Evolutionary conservation across 2,888 invertebrate species (phyloP).

Genomic region (Camponotus fellah): DNA sequence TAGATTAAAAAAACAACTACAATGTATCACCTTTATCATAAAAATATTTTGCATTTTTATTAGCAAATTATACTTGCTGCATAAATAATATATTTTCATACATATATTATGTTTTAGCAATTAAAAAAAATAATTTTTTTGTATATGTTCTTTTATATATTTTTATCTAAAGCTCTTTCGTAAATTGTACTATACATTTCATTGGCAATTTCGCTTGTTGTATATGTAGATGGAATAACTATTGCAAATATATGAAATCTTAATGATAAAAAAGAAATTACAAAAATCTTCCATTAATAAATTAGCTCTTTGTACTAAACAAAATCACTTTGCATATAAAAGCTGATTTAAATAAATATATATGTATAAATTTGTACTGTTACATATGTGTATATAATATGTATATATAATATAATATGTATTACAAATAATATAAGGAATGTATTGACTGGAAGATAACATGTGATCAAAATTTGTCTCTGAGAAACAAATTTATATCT

Average conservation of each 20-base stretch:
- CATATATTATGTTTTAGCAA: conserved; percentile 3
- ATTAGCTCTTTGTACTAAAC: conserved; percentile 36
- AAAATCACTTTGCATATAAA: conserved; percentile 37
- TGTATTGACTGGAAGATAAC: conserved; percentile 25
- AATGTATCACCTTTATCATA: background rate
- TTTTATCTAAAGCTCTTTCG: conserved; percentile 34
- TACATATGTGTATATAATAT: background rate
- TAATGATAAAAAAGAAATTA: conserved; percentile 18
- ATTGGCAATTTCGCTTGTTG: conserved; percentile 17
- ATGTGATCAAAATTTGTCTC: background rate
- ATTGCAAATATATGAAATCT: background rate
- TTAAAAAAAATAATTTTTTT: conserved; percentile 39
- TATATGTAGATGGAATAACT: conserved; percentile 16
- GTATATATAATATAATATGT: background rate
- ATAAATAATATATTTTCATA: conserved; percentile 15
- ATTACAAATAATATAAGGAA: conserved; percentile 39
- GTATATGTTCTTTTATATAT: background rate
- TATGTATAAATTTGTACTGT: conserved; percentile 8
- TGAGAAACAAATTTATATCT: background rate
- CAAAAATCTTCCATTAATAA: background rate
- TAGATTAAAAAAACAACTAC: conserved; percentile 2
- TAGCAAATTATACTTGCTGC: conserved; percentile 4
- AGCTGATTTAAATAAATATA: conserved; percentile 16
- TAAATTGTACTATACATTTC: conserved; percentile 49
- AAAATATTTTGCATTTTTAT: conserved; percentile 25